Conservation (phyloP, 2,797 vertebrate genomes). For the Merluccius polli region DNA sequence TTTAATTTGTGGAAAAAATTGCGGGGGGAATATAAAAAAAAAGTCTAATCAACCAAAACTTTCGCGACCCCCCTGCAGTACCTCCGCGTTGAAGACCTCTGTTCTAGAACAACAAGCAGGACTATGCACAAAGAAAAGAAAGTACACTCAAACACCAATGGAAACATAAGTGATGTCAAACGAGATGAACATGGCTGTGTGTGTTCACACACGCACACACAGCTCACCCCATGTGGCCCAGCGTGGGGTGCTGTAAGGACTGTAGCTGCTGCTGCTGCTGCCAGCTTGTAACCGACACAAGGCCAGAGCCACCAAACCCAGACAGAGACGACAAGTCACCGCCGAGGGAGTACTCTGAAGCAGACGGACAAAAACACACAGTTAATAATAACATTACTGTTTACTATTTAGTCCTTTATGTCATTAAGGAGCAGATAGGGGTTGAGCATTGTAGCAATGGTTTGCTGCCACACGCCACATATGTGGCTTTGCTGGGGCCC, state of each 20-base stretch:
- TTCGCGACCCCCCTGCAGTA: too few relatives aligned
- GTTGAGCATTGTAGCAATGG: too few relatives aligned
- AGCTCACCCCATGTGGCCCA: conserved; percentile 91
- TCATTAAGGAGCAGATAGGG: too few relatives aligned
- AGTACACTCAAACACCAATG: not conserved
- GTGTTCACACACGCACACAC: not conserved
- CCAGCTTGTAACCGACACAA: conserved; percentile 89
- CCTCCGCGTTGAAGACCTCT: too few relatives aligned
- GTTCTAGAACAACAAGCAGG: too few relatives aligned
- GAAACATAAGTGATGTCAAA: not conserved
- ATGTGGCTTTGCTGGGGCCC: too few relatives aligned
- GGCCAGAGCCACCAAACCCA: conserved; percentile 84
- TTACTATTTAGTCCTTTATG: too few relatives aligned
- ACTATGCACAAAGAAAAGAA: not conserved
- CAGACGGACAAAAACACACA: not conserved
- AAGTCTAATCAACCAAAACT: too few relatives aligned
- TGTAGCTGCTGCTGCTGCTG: conserved; percentile 92
- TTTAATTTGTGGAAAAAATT: too few relatives aligned
- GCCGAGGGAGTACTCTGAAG: conserved; percentile 63
- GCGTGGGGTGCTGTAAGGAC: conserved; percentile 85
- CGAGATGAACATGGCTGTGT: not conserved
- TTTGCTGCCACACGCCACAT: too few relatives aligned
- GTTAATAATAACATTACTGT: too few relatives aligned
- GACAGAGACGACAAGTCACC: conserved; percentile 84
- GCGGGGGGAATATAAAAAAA: too few relatives aligned